Base-by-base conservation (phyloP, 2,113 vertebrate species). In the Prinia subflava region DNA sequence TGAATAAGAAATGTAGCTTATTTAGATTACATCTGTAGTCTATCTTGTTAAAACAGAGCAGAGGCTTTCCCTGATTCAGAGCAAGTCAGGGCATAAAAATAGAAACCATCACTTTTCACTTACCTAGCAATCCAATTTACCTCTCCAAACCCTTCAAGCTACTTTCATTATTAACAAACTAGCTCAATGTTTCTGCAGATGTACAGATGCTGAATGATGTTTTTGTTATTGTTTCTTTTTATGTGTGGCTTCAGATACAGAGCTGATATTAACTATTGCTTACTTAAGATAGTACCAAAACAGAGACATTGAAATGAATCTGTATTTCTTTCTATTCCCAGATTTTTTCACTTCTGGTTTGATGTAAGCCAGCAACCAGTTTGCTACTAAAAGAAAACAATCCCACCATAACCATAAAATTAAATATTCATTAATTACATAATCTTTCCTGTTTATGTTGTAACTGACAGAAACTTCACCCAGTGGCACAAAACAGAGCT, bases 131-230 rank as follows among this genome's bases (percentile, higher is more conserved):
- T 56, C 87, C 18, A 39, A 82, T 91, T 91, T 84, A 78, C 50
- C 25, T 82, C 53, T 59, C 56, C 81, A 87, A 95, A 60, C 15
- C 69, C 69, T 91, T 44, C 25, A 64, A 95, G 74, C 49, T n/a
- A 50, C 77, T 89, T 89, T 87, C 46, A 41, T 91, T 93, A 83
- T 81, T 87, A 94, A 79, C 81, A 64, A 91, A 91, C 70, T 53
- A 68, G 15, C 46, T 79, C n/a, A 39, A 19, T 50, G 53, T 62
- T 76, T 62, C 19, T 65, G 50, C 53, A 89, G 49, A 68, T 30
- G 15, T 76, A n/a, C 60, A 82, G 23, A n/a, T 57, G 25, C 7
- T 3, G 0, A 20, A 78, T 13, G 18, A 88, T 25, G 5, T 4
- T 68, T 75, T 19, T 55, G 21, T 27, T 33, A 2, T 46, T 47